phyloP scores from a whole-genome alignment of 1,140 invertebrate genomes.

The Mesaphorura yosii region DNA sequence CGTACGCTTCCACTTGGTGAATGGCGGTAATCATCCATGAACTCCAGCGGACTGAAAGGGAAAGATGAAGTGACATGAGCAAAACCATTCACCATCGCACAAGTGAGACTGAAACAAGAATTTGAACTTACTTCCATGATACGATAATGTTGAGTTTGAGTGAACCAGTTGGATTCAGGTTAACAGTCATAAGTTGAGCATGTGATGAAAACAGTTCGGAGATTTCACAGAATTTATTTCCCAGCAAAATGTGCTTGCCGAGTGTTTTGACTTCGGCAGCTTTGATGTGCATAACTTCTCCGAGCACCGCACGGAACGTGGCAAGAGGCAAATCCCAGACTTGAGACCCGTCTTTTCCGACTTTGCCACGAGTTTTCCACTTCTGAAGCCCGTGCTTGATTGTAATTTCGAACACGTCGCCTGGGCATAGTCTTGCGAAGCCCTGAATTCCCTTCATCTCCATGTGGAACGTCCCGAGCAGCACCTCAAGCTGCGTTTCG shows the following conservation, averaged over 20 bases:
- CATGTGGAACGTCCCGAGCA: constrained; percentile 45
- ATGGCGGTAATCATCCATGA: too few species aligned
- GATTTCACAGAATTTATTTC: constrained; percentile 50
- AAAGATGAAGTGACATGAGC: too few species aligned
- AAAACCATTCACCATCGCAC: too few species aligned
- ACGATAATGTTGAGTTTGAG: constrained; percentile 51
- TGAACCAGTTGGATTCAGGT: constrained; percentile 50
- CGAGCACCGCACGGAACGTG: constrained; percentile 43
- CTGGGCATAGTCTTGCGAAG: constrained; percentile 48
- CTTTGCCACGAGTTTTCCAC: constrained; percentile 47
- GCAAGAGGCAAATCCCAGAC: constrained; percentile 43
- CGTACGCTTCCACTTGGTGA: too few species aligned
- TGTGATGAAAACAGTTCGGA: constrained; percentile 48
- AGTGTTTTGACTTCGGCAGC: constrained; percentile 38
- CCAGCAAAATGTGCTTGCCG: constrained; percentile 39
- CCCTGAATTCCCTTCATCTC: constrained; percentile 47
- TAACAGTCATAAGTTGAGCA: constrained; percentile 54
- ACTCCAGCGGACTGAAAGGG: too few species aligned
- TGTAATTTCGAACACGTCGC: constrained; percentile 51
- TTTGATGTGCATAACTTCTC: constrained; percentile 47
- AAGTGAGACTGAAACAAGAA: neutral
- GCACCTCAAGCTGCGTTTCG: constrained; percentile 44
- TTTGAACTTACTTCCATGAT: constrained; percentile 39
- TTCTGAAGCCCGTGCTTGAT: constrained; percentile 49
- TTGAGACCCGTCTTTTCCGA: constrained; percentile 45